A percentile compares a stretch with the other conserved stretches of the same genome.
These are phyloP conservation scores for Microtus ochrogaster DNA, from an alignment of 2,113 vertebrate genomes.

Conservation along the genomic window DNA sequence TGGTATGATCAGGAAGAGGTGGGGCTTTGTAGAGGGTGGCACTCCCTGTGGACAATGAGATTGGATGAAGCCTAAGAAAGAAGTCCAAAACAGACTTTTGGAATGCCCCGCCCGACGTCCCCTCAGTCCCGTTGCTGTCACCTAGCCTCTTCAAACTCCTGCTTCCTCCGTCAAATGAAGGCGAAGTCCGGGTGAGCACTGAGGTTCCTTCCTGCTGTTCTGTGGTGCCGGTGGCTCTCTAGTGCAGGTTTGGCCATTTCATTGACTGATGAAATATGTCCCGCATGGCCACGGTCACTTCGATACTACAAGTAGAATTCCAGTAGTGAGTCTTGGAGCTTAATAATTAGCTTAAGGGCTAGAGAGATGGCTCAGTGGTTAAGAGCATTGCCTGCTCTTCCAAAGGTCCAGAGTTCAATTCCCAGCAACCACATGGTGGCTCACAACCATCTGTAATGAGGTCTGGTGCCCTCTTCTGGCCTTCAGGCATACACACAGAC, in stretches of 20 bases:
- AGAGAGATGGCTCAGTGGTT: no score
- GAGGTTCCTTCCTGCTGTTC: neutral
- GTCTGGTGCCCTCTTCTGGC: no score
- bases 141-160: neutral
- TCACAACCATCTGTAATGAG: no score
- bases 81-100: neutral
- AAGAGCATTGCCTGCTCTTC: no score
- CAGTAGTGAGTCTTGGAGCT: constrained; percentile 73
- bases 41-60: neutral
- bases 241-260: constrained; percentile 60
- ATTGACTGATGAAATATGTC: constrained; percentile 74
- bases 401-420: no score
- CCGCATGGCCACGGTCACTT: constrained; percentile 75
- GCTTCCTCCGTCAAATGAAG: neutral
- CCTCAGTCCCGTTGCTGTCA: accelerated
- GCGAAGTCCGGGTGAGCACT: accelerated
- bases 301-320: constrained; percentile 67
- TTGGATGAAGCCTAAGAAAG: neutral
- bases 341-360: constrained; percentile 79
- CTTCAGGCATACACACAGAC: no score
- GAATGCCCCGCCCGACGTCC: neutral
- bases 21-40: neutral
- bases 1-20: neutral
- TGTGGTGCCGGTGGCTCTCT: neutral
- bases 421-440: no score